phyloP scores from a whole-genome alignment of 2,888 invertebrate species.

The Calameuta filiformis region DNA sequence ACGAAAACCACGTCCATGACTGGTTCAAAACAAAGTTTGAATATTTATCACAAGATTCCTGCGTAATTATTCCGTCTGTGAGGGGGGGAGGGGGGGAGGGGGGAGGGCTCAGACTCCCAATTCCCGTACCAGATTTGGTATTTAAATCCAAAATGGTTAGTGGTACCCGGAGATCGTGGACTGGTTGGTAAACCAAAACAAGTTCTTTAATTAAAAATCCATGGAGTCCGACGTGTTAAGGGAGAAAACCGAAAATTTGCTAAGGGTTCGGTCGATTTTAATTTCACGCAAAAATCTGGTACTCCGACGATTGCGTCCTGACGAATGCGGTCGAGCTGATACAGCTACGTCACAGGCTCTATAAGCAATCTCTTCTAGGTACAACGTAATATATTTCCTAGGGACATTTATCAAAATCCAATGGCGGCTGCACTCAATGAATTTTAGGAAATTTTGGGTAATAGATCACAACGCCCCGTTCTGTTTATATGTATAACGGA shows the following conservation, averaged over 20 bases:
- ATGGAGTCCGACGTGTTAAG: background rate
- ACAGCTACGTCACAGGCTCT: background rate
- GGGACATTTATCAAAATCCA: background rate
- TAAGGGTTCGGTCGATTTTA: background rate
- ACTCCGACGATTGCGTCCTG: background rate
- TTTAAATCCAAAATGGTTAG: background rate
- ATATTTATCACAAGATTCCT: slow-evolving; percentile 7
- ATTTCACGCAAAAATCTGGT: background rate
- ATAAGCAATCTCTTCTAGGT: background rate
- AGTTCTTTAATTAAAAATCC: slow-evolving; percentile 4
- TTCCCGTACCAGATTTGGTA: background rate
- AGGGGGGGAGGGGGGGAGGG: too few species aligned
- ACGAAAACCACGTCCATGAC: background rate
- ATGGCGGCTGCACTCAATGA: background rate
- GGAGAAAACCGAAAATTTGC: background rate
- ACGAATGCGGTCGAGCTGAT: background rate
- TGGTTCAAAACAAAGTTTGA: slow-evolving; percentile 1
- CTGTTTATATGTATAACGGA: background rate
- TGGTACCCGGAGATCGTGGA: background rate
- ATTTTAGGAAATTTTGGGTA: background rate
- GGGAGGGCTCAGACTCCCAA: too few species aligned
- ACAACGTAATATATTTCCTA: background rate
- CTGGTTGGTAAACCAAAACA: background rate
- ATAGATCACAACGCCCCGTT: background rate
- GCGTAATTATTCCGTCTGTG: slow-evolving; percentile 2